These are phyloP conservation scores for Brenthis ino DNA, from an alignment of 2,888 invertebrate genomes.

Conservation along the genomic window DNA sequence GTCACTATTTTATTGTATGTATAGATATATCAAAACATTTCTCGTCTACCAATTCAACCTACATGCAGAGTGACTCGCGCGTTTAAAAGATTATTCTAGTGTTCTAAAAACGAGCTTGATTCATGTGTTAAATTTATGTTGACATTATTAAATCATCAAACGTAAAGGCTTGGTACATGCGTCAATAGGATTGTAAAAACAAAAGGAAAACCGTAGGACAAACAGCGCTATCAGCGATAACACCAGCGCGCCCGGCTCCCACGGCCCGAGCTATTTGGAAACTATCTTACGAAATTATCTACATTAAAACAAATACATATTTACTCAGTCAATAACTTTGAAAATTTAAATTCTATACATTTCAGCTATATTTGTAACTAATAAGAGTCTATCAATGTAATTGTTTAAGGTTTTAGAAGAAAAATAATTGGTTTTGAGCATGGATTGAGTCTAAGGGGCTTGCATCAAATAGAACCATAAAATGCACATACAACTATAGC, in stretches of 20 bases:
- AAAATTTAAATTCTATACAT: neutral
- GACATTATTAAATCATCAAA: conserved; percentile 6
- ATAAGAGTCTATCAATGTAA: no score
- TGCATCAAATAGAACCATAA: no score
- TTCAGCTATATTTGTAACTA: no score
- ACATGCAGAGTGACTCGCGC: no score
- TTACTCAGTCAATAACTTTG: neutral
- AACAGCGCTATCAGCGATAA: conserved; percentile 46
- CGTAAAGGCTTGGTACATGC: conserved; percentile 12
- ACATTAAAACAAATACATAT: conserved; percentile 20
- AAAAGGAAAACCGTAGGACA: conserved; percentile 45
- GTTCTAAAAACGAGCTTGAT: neutral
- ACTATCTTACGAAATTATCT: conserved; percentile 25
- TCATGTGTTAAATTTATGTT: conserved; percentile 4
- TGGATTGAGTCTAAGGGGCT: no score
- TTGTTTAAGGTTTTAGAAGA: no score
- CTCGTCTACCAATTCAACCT: no score
- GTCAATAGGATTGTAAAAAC: conserved; percentile 35
- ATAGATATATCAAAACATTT: no score
- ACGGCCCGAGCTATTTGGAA: conserved; percentile 40
- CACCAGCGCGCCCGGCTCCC: conserved; percentile 43
- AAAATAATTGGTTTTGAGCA: no score
- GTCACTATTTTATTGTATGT: no score
- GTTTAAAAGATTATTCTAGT: no score
- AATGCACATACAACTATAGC: no score